Evolutionary conservation across 2,888 invertebrate species (phyloP).

Genomic region (Bombyx huttoni): DNA sequence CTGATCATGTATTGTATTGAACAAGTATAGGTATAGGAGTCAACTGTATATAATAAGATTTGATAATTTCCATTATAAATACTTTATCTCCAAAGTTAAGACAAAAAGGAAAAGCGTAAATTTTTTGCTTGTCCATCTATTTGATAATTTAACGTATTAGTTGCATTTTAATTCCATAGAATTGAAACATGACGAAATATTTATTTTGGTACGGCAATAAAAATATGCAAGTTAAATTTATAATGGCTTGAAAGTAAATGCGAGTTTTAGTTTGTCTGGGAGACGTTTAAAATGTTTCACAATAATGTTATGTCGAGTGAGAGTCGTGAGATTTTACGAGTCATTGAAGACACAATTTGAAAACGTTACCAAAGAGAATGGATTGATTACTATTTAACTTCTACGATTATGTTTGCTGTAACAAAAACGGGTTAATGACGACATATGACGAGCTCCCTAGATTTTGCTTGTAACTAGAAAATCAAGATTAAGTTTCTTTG

Average conservation of each 20-base stretch:
- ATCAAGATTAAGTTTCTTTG: too few relatives aligned
- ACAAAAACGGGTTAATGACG: slow-evolving; percentile 39
- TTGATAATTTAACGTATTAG: too few relatives aligned
- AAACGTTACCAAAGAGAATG: slow-evolving; percentile 61
- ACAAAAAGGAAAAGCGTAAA: too few relatives aligned
- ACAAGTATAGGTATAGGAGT: too few relatives aligned
- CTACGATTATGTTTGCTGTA: slow-evolving; percentile 51
- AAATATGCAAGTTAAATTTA: slow-evolving; percentile 6
- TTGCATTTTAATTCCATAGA: too few relatives aligned
- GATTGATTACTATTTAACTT: slow-evolving; percentile 70
- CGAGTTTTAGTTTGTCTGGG: slow-evolving; percentile 20
- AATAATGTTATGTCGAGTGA: slow-evolving; percentile 37
- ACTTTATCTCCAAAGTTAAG: too few relatives aligned
- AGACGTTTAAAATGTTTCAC: slow-evolving; percentile 43
- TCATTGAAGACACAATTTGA: slow-evolving; percentile 63
- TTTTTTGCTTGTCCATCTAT: too few relatives aligned
- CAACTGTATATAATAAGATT: too few relatives aligned
- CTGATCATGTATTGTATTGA: too few relatives aligned
- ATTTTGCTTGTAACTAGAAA: neutral
- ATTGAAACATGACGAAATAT: neutral
- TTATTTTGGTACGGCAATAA: neutral
- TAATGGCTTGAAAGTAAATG: slow-evolving; percentile 30
- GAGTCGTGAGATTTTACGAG: slow-evolving; percentile 56
- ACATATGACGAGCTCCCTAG: slow-evolving; percentile 16
- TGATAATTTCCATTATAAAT: too few relatives aligned